A percentile compares a stretch with the other conserved stretches of the same genome.
These are phyloP conservation scores for Plectrocnemia conspersa DNA, from an alignment of 1,140 invertebrate genomes.

Conservation along the genomic window DNA sequence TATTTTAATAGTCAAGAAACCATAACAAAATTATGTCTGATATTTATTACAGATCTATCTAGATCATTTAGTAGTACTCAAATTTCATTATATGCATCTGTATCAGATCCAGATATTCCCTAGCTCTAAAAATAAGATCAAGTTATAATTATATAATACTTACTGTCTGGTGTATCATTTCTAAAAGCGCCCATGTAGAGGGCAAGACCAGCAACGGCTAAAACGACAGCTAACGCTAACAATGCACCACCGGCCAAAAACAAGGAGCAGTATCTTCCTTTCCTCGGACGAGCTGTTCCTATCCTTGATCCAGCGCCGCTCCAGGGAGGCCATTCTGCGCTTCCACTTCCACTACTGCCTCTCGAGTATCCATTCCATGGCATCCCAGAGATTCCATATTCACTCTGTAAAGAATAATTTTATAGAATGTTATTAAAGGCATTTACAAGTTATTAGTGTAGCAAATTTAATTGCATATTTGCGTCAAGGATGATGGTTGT, in stretches of 20 bases:
- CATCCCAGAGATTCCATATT: constrained; percentile 13
- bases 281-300: constrained; percentile 36
- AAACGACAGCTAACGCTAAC: constrained; percentile 64
- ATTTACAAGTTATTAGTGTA: too few species aligned
- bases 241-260: constrained; percentile 62
- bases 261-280: constrained; percentile 53
- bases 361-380: constrained; percentile 16
- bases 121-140: too few species aligned
- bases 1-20: too few species aligned
- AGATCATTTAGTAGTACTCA: too few species aligned
- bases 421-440: too few species aligned
- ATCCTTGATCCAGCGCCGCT: constrained; percentile 33
- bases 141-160: too few species aligned
- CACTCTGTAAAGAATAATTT: constrained; percentile 13
- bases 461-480: too few species aligned
- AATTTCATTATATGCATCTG: too few species aligned
- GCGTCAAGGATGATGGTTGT: too few species aligned
- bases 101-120: too few species aligned
- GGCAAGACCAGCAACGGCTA: constrained; percentile 68
- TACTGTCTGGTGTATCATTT: constrained; percentile 50
- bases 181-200: constrained; percentile 68
- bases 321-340: constrained; percentile 34
- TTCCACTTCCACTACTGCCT: constrained; percentile 24
- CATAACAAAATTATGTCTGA: too few species aligned
- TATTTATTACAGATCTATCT: too few species aligned